Base-by-base conservation (phyloP, 2,888 invertebrate species). In the Eristalis arbustorum region DNA sequence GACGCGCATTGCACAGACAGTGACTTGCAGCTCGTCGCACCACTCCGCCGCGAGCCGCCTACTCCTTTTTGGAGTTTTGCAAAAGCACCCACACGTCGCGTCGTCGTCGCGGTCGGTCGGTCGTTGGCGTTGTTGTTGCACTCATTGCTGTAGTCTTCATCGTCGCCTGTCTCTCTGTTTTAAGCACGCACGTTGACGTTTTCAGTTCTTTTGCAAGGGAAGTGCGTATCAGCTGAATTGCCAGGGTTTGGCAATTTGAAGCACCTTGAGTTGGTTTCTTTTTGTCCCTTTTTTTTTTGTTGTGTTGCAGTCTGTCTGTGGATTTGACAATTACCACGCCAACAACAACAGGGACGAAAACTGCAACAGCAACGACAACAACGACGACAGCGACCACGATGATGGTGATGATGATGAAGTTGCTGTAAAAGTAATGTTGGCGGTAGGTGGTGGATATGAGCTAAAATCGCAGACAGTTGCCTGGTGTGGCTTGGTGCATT, bases 51-150 rank as follows among this genome's bases (percentile, higher is more conserved):
- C 25, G 25, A 1, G 31, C 37, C 37, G 87, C 87, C 87, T 72
- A 87, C 87, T 83, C 77, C 57, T 59, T 76, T 85, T 78, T 80
- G 67, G 31, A 71, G 18, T 40, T 31, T 69, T 73, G 25, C 25
- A 75, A 87, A 78, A 87, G 83, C 87, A 87, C 87, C 87, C 87
- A 87, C 87, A 87, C 87, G 78, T 79, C 77, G 57, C 64, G 74
- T 77, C 83, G 68, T 69, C 67, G 75, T 75, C 13, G 25, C 25
- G 1, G 25, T 42, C n/a, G n/a, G n/a, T n/a, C n/a, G n/a, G 49
- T 49, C 49, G 49, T 18, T 49, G n/a, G 49, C 18, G 18, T 18
- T 49, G 18, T 13, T 37, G 37, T 13, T 37, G 25, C 25, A 25
- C 2, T 25, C 25, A 25, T 25, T 25, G 49, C 49, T 18, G 49